These are phyloP conservation scores for Toxotes chatareus DNA, from an alignment of 2,113 vertebrate genomes.

Conservation along the genomic window DNA sequence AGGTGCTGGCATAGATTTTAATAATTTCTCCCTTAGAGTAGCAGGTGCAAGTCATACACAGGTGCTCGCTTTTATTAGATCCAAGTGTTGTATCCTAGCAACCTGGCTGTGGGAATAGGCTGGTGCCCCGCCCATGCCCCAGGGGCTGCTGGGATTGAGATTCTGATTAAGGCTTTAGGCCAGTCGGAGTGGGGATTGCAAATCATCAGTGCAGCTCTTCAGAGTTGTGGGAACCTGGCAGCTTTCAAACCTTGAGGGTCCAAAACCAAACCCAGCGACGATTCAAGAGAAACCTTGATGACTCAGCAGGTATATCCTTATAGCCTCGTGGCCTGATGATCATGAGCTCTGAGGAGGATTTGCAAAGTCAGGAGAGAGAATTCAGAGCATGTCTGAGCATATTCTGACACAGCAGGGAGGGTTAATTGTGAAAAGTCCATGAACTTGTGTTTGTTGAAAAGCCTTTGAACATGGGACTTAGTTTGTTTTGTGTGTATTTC, in stretches of 20 bases:
- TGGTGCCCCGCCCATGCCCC: constrained; percentile 59
- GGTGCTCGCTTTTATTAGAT: constrained; percentile 72
- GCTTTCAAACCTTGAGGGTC: constrained; percentile 56
- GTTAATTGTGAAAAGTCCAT: constrained; percentile 52
- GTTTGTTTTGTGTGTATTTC: constrained; percentile 60
- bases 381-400: constrained; percentile 48
- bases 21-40: constrained; percentile 61
- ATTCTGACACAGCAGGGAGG: constrained; percentile 49
- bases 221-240: constrained; percentile 73
- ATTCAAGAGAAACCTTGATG: constrained; percentile 74
- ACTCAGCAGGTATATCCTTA: constrained; percentile 61
- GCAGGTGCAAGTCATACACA: constrained; percentile 74
- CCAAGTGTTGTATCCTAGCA: constrained; percentile 74
- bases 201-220: constrained; percentile 71
- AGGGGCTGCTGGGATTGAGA: constrained; percentile 69
- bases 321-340: constrained; percentile 36
- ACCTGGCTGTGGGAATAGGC: constrained; percentile 66
- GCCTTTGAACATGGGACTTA: constrained; percentile 59
- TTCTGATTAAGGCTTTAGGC: constrained; percentile 74
- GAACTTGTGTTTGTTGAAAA: constrained; percentile 57
- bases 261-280: constrained; percentile 43
- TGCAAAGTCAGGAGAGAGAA: constrained; percentile 42
- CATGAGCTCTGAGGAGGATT: constrained; percentile 48
- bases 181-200: constrained; percentile 62
- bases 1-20: constrained; percentile 58